Percentiles rank a stretch among this genome's conserved stretches.
phyloP scores from a whole-genome alignment of 2,113 vertebrate genomes.

The Psilopsiagon aurifrons region DNA sequence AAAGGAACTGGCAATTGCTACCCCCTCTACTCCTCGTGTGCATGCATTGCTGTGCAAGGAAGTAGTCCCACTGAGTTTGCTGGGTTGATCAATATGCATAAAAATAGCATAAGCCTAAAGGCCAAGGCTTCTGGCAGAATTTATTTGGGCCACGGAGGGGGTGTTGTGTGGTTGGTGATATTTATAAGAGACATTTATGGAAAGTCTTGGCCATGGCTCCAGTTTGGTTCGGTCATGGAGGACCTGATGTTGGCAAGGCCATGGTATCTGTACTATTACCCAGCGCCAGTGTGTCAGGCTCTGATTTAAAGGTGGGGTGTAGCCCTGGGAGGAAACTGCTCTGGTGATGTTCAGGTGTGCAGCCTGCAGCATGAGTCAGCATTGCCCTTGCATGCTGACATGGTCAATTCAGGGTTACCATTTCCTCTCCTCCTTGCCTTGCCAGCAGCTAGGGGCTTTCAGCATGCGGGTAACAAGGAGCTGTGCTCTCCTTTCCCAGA shows the following conservation, averaged over 20 bases:
- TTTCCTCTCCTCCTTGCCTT: neutral
- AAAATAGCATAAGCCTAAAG: neutral
- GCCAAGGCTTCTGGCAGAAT: neutral
- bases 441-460: neutral
- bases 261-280: rapidly evolving
- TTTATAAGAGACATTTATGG: neutral
- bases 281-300: neutral
- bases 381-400: rapidly evolving
- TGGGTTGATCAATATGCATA: neutral
- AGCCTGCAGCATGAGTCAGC: neutral
- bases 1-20: neutral
- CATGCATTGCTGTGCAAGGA: neutral
- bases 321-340: neutral
- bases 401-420: rapidly evolving
- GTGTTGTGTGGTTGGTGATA: neutral
- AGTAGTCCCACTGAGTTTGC: neutral
- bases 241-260: neutral
- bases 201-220: neutral
- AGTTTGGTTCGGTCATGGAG: neutral
- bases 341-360: neutral
- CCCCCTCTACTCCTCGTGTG: neutral
- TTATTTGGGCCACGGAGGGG: neutral
- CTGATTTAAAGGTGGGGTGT: neutral
- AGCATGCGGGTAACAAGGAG: rapidly evolving
- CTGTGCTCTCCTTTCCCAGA: neutral